Percentiles rank a stretch among this genome's conserved stretches.
These are phyloP conservation scores for Spizella passerina DNA, from an alignment of 2,797 vertebrate species.

Conservation along the genomic window DNA sequence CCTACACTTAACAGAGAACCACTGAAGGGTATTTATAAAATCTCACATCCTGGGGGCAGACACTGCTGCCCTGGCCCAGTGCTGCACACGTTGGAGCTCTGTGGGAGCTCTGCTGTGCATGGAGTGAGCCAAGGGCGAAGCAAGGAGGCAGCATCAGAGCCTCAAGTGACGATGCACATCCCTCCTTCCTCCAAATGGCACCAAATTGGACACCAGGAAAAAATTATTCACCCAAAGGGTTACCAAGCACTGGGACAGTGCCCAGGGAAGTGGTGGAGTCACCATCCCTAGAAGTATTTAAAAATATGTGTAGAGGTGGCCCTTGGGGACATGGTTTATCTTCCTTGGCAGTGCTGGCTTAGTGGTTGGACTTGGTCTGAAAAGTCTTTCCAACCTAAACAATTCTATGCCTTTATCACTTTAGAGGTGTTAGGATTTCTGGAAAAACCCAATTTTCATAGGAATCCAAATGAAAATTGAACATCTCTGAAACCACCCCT, in stretches of 20 bases:
- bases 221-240: neutral
- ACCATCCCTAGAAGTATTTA: neutral
- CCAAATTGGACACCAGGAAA: neutral
- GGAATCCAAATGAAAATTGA: neutral
- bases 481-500: neutral
- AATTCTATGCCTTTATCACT: neutral
- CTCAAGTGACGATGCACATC: fast-evolving
- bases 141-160: too few species aligned
- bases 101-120: fast-evolving
- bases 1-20: neutral
- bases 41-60: neutral
- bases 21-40: neutral
- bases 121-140: neutral
- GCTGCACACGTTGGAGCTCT: fast-evolving
- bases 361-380: neutral
- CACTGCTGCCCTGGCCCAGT: neutral
- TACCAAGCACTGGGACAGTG: neutral
- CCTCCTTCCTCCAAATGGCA: neutral
- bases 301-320: neutral
- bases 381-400: neutral
- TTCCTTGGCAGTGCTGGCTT: neutral
- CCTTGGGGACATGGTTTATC: neutral
- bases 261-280: neutral
- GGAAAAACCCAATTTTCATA: neutral
- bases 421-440: neutral